These are phyloP conservation scores for Drosophila diplacantha DNA, from an alignment of 2,888 invertebrate genomes.

Conservation along the genomic window DNA sequence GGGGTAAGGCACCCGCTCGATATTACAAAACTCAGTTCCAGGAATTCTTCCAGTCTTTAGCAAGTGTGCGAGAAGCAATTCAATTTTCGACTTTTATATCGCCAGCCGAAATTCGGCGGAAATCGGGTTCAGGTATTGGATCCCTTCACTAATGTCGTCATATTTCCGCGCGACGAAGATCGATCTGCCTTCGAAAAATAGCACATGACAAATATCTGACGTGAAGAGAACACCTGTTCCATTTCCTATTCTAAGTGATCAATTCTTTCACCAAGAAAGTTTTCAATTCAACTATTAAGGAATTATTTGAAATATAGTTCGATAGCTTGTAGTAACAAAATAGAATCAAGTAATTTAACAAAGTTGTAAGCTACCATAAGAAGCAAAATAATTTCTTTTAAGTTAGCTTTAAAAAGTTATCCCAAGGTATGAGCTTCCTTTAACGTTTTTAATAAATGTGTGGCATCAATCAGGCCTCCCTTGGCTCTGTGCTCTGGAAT, in stretches of 20 bases:
- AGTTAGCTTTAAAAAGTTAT: not conserved
- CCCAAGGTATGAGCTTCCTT: not conserved
- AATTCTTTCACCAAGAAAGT: not conserved
- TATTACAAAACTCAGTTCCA: slow-evolving; percentile 64
- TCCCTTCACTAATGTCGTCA: not conserved
- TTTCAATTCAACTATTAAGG: not conserved
- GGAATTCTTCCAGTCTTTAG: slow-evolving; percentile 34
- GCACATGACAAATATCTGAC: not conserved
- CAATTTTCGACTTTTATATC: slow-evolving; percentile 48
- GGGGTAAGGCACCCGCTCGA: slow-evolving; percentile 25
- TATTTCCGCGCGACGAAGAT: not conserved
- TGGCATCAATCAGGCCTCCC: slow-evolving; percentile 8
- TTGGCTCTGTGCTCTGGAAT: not conserved
- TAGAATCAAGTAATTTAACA: not conserved
- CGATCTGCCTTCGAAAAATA: not conserved
- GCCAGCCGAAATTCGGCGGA: slow-evolving; percentile 30
- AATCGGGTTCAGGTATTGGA: slow-evolving; percentile 10
- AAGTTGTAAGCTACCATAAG: not conserved
- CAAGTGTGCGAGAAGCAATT: slow-evolving; percentile 9
- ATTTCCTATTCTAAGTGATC: not conserved
- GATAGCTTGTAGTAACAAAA: not conserved
- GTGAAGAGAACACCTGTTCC: not conserved
- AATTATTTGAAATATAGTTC: not conserved
- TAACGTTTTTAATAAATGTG: not conserved
- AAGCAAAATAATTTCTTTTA: not conserved